These are phyloP conservation scores for Cyanistes caeruleus DNA, from an alignment of 2,113 vertebrate genomes.

Conservation along the genomic window DNA sequence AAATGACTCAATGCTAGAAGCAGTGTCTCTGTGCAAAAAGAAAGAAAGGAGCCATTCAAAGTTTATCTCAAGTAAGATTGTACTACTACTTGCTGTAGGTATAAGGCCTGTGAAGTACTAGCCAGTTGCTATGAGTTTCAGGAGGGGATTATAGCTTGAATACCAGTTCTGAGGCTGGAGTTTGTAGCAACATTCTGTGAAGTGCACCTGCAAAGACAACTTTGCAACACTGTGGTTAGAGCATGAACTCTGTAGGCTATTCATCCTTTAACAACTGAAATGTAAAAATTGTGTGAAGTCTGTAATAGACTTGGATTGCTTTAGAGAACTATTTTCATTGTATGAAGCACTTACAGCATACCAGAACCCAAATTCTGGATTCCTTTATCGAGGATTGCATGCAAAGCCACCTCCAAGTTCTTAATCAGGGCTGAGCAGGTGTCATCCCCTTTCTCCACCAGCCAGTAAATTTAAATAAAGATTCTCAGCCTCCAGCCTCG, in stretches of 20 bases:
- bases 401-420: neutral
- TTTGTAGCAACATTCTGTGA: neutral
- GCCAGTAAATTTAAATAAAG: neutral
- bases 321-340: neutral
- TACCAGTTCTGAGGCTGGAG: neutral
- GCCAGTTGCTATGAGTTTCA: neutral
- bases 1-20: neutral
- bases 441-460: neutral
- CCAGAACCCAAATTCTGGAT: neutral
- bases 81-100: neutral
- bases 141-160: neutral
- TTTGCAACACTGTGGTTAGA: neutral
- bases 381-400: neutral
- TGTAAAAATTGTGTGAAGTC: neutral
- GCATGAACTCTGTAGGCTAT: neutral
- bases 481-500: neutral
- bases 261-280: neutral
- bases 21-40: neutral
- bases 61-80: neutral
- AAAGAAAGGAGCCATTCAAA: neutral
- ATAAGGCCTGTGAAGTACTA: neutral
- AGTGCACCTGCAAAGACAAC: neutral
- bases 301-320: neutral
- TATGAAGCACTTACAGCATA: neutral
- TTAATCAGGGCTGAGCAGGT: fast-evolving